Percentiles rank a stretch among this genome's conserved stretches.
phyloP scores from a whole-genome alignment of 2,888 invertebrate genomes.

The Serripes groenlandicus region DNA sequence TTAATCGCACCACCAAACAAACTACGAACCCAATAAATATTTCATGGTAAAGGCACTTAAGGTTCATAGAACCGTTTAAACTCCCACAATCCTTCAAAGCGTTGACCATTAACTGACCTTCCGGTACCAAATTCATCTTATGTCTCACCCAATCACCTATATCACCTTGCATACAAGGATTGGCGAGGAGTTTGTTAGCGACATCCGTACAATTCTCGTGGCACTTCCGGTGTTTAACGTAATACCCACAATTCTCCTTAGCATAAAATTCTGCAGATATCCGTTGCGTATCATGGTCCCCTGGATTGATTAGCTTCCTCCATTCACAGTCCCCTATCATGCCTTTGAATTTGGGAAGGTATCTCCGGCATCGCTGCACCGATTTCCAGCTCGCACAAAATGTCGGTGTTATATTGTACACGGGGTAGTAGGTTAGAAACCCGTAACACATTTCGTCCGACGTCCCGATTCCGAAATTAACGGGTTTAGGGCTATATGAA shows the following conservation, averaged over 20 bases:
- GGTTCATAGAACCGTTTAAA: neutral
- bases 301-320: constrained; percentile 51
- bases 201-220: constrained; percentile 61
- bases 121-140: constrained; percentile 13
- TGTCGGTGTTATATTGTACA: constrained; percentile 51
- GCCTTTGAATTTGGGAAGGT: constrained; percentile 63
- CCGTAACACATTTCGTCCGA: constrained; percentile 75
- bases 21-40: neutral
- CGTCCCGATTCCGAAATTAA: constrained; percentile 66
- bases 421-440: constrained; percentile 71
- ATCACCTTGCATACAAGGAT: constrained; percentile 70
- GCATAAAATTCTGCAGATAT: constrained; percentile 18
- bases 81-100: constrained; percentile 19
- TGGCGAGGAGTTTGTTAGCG: constrained; percentile 46
- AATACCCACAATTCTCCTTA: constrained; percentile 48
- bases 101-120: constrained; percentile 24
- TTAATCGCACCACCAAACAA: neutral
- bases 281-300: constrained; percentile 23
- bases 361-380: constrained; percentile 65
- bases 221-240: constrained; percentile 28
- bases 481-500: constrained; percentile 51
- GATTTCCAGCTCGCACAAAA: constrained; percentile 70
- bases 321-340: constrained; percentile 63
- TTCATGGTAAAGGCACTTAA: constrained; percentile 1
- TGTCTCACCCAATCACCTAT: constrained; percentile 64